Conservation (phyloP, 2,888 invertebrate species). For the Patella pellucida region DNA sequence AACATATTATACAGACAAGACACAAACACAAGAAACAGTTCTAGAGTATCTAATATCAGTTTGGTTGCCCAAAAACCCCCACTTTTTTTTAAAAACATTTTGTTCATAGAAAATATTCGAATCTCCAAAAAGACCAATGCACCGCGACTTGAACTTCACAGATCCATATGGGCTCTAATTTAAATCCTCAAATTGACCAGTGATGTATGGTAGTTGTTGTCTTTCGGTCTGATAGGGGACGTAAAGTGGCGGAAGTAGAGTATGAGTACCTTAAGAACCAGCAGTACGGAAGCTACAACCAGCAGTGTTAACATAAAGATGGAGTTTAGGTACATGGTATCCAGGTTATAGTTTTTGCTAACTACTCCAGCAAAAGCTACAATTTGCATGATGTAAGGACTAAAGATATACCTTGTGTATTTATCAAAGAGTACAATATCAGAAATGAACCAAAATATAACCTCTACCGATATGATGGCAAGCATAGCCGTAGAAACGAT, state of each 20-base stretch:
- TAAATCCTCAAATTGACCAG: no score
- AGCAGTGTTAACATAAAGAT: background rate
- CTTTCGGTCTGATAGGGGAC: background rate
- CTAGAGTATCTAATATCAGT: no score
- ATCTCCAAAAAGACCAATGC: no score
- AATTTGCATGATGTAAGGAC: slow-evolving; percentile 55
- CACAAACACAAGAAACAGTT: no score
- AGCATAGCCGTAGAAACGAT: slow-evolving; percentile 47
- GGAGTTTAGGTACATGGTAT: background rate
- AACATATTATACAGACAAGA: no score
- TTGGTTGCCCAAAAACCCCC: no score
- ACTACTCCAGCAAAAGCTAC: slow-evolving; percentile 53
- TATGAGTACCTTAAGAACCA: background rate
- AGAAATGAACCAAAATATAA: slow-evolving; percentile 55
- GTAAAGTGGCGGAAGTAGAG: background rate
- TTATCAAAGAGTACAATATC: slow-evolving; percentile 59
- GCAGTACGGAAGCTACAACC: background rate
- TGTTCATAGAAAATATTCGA: no score
- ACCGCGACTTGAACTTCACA: no score
- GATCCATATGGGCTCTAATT: no score
- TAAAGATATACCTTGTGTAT: slow-evolving; percentile 54
- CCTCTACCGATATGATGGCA: slow-evolving; percentile 50
- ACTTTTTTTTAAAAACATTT: no score
- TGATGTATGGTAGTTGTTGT: background rate
- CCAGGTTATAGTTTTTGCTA: slow-evolving; percentile 36